Base-by-base conservation (phyloP, 1,140 invertebrate species). In the Drosophila triauraria region DNA sequence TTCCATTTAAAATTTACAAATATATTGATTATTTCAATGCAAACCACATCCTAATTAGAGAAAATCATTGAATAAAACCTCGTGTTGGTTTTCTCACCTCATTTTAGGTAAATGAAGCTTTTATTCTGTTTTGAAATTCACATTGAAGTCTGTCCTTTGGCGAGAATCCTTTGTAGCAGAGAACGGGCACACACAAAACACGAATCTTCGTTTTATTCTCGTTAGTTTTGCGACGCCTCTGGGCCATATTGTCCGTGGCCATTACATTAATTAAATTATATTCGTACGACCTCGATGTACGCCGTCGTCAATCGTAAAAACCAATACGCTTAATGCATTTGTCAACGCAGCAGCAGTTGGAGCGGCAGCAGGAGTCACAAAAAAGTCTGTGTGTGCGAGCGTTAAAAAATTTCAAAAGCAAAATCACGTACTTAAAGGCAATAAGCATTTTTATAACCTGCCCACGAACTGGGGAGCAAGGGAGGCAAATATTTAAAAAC, bases 361-460 rank as follows among this genome's bases (percentile, higher is more conserved):
- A 64, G 46, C 7, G 43, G 10, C 64, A 32, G 51, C 53, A 57
- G 51, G 3, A 54, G n/a, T 30, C 44, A 42, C 68, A 42, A 54
- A 78, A 76, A 69, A 74, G 20, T 71, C 47, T 43, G 61, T 46
- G 65, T 62, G 53, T 51, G 53, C 20, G 47, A 38, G 51, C 23
- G 53, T 56, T n/a, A 23, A 46, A 65, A 77, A 76, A 54, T 50
- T 77, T 70, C 47, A 74, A 88, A 71, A 81, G 84, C 72, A 78
- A 87, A 87, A 87, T 87, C 84, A 87, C 84, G 84, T 87, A 87
- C 84, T 87, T 87, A 87, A 87, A 87, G 79, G 84, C 85, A 84
- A 87, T 87, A 87, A 83, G 84, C 77, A 83, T 88, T 88, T 82
- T 83, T 87, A 87, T 80, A 77, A 60, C 75, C 53, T 57, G 47